Conservation (phyloP, 64 coral and sea anemone genomes). For the Hydrozoanthus tunicans region DNA sequence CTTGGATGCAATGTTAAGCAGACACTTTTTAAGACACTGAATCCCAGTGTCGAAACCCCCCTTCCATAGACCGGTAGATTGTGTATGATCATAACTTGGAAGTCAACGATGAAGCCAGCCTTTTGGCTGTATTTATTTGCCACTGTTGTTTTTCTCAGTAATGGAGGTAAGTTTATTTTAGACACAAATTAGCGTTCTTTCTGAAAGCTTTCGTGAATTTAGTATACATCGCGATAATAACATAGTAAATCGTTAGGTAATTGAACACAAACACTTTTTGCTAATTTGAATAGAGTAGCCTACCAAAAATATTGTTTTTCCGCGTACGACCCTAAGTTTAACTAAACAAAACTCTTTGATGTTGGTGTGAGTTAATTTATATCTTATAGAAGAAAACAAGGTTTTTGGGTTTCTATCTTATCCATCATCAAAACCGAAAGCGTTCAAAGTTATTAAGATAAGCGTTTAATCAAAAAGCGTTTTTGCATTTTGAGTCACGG, state of each 20-base stretch:
- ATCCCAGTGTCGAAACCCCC: no score
- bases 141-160: not conserved
- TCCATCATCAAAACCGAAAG: not conserved
- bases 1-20: no score
- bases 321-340: no score
- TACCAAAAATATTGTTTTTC: no score
- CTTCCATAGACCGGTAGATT: no score
- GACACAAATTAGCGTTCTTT: not conserved
- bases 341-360: no score
- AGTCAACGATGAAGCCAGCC: not conserved
- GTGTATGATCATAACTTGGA: not conserved
- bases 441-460: not conserved
- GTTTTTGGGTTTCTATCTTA: no score
- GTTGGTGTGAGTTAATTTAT: no score
- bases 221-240: not conserved
- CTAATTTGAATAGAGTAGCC: not conserved
- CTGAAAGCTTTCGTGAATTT: not conserved
- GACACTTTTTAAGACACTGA: no score
- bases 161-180: constrained; percentile 18
- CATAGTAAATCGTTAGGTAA: not conserved
- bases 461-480: not conserved
- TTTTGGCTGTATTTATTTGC: not conserved
- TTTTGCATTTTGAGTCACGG: constrained; percentile 15
- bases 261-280: not conserved
- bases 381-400: not conserved